Evolutionary conservation across 2,797 vertebrate species (phyloP).

Genomic region (Limosa lapponica): DNA sequence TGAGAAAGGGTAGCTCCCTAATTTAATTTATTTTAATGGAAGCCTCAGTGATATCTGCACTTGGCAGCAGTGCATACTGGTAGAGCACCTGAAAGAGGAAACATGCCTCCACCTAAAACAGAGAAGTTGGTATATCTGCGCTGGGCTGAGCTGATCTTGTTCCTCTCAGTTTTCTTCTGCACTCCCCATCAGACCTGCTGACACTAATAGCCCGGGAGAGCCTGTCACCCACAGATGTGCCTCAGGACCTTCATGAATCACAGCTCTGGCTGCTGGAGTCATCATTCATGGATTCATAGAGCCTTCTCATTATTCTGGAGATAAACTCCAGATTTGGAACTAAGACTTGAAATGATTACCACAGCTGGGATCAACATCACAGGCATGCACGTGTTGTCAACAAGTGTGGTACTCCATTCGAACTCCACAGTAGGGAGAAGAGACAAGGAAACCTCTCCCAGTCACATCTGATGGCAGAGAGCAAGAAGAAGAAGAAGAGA

Average conservation of each 20-base stretch:
- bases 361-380: background rate
- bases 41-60: background rate
- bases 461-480: background rate
- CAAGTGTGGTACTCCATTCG: fast-evolving
- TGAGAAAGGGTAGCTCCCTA: background rate
- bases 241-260: background rate
- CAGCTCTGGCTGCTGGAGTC: background rate
- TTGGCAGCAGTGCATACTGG: background rate
- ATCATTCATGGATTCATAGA: background rate
- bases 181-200: background rate
- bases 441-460: background rate
- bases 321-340: background rate
- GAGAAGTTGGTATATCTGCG: background rate
- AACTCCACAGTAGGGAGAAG: background rate
- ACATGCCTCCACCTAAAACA: background rate
- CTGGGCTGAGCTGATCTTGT: background rate
- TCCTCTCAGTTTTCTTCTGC: background rate
- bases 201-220: background rate
- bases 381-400: fast-evolving
- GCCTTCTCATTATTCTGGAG: background rate
- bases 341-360: background rate
- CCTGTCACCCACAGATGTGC: background rate
- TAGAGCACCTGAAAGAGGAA: background rate
- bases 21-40: background rate
- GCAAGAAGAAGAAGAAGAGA: background rate